A percentile compares a stretch with the other conserved stretches of the same genome.
phyloP scores from a whole-genome alignment of 2,797 vertebrate genomes.

The Gambelia wislizenii region DNA sequence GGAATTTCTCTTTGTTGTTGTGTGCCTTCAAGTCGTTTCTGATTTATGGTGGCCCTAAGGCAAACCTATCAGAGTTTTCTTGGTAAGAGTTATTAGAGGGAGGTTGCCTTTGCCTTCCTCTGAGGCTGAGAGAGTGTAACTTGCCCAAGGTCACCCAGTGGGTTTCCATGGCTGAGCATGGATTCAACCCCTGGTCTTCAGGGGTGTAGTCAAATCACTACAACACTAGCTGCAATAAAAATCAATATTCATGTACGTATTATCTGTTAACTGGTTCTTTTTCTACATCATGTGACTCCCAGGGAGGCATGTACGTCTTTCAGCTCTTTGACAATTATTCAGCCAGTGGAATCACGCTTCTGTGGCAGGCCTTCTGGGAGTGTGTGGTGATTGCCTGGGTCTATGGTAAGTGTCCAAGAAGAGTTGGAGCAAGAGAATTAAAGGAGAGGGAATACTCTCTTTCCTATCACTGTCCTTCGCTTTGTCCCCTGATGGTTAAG shows the following conservation, averaged over 20 bases:
- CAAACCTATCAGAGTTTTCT: background rate
- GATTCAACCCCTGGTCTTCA: too few relatives aligned
- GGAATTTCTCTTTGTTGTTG: background rate
- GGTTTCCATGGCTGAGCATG: too few relatives aligned
- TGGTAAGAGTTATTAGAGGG: background rate
- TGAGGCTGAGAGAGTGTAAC: too few relatives aligned
- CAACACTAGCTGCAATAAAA: too few relatives aligned
- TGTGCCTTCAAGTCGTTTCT: background rate
- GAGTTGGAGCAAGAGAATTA: background rate
- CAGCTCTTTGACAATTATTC: slow-evolving; percentile 98
- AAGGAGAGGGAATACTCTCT: too few relatives aligned
- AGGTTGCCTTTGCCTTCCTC: too few relatives aligned
- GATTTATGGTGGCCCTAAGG: too few relatives aligned
- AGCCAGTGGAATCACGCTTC: slow-evolving; percentile 94
- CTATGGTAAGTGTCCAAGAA: slow-evolving; percentile 85
- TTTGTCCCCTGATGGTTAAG: background rate
- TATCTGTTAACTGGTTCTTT: background rate
- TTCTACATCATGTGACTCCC: slow-evolving; percentile 18
- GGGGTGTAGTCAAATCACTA: too few relatives aligned
- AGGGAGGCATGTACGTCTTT: slow-evolving; percentile 99
- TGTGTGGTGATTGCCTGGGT: slow-evolving; percentile 96
- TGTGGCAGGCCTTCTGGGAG: slow-evolving; percentile 99
- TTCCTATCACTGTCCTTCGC: background rate
- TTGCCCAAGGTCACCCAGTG: too few relatives aligned
- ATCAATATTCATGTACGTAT: too few relatives aligned